Evolutionary conservation across 2,797 vertebrate genomes (phyloP), one percentile per base, ranked within the genome.

Genomic region (Chelidonichthys spinosus): DNA sequence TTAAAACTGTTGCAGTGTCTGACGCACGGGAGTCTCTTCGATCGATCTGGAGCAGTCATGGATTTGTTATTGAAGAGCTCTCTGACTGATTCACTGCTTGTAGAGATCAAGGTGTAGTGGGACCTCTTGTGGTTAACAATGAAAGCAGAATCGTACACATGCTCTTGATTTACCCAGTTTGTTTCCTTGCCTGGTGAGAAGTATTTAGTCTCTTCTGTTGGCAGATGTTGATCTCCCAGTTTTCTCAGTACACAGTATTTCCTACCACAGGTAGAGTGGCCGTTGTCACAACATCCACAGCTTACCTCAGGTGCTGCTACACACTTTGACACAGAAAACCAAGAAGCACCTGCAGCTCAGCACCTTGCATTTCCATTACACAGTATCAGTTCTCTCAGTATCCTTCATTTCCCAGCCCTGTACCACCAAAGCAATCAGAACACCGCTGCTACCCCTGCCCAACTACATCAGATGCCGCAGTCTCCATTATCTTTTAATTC

Each of bases 151-250:
- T 9, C 53, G 8, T 32, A 36, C 9, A 42, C 13, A 18, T 49
- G 10, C 5, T 40, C 61, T 67, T 44, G 35, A 72, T 18, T 73
- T 43, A 64, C 32, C 33, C 7, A 3, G 14, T 44, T 33, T 58
- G 0, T 77, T 74, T 76, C 9, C 36, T 67, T 81, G 40, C 44
- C 92, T 85, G 72, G 85, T 73, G 43, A 71, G 1, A 44, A 81
- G 56, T 69, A 83, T 72, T 62, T 69, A 11, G 73, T 87, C 3
- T 59, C 42, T 89, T 63, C 55, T 78, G 32, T 74, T 72, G 53
- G 43, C 14, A 37, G 72, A 91, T 69, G 63, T 67, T 63, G 79
- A 86, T 60, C 49, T 90, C 49, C 42, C 37, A 0, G 63, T 80
- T 77, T 74, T 40, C 63, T 53, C 43, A 73, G 14, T 50, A 81